Base-by-base conservation (phyloP, 2,888 invertebrate genomes). In the Eucriotettix oculatus region DNA sequence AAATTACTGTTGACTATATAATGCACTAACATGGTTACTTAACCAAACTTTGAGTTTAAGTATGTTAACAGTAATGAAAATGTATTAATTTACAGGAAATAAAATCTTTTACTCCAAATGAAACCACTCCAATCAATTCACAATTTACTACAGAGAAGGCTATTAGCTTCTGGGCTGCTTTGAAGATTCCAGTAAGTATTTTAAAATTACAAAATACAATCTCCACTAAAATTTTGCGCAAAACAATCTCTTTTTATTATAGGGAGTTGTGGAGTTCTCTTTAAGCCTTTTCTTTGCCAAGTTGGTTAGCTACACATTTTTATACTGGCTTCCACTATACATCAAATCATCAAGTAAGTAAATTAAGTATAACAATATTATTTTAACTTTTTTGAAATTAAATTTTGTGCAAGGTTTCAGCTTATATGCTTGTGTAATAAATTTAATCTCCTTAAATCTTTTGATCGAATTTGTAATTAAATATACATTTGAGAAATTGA, bases 201-300 rank as follows among this genome's bases (percentile, higher is more conserved):
- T 53, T 41, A 55, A 57, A 17, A 42, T 10, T 41, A 10, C 11
- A 44, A 29, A 29, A 41, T 29, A n/a, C n/a, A 29, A 29, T 29
- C 7, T 29, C 29, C 29, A 53, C 53, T 52, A 60, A 56, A 53
- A 10, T 41, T 16, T 52, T 42, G 40, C n/a, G 17, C 52, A 55
- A 42, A 55, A 43, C 42, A 54, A 16, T 40, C 60, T 58, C 11
- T 57, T 40, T 61, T 62, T 64, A 64, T 72, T 68, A 54, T 70
- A 79, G 79, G 96, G 96, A 42, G 97, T 98, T 1, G 66, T 93
- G 5, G 95, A 96, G 76, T 98, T 89, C 76, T 91, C 96, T 0
- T 72, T 96, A 54, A 91, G 91, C 54, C 79, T 97, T 52, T 97
- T 97, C 75, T 97, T 97, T 74, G 90, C 95, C 14, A 98, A 98